Evolutionary conservation across 1,140 invertebrate species (phyloP).

Genomic region (Penaeus indicus): DNA sequence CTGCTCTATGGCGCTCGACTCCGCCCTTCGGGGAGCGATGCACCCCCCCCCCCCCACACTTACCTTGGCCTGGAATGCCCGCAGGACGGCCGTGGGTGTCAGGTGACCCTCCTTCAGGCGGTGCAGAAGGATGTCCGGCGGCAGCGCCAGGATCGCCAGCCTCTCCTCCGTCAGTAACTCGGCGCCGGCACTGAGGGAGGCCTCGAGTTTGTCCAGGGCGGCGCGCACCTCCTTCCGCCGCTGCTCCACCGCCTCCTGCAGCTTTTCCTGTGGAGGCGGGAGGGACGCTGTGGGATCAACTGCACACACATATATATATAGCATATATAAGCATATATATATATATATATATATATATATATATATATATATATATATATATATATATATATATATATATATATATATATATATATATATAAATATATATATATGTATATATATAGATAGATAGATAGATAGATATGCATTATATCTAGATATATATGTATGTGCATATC

Average conservation of each 20-base stretch:
- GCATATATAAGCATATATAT: too few relatives aligned
- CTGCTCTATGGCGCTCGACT: too few relatives aligned
- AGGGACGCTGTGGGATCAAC: background rate
- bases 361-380: too few relatives aligned
- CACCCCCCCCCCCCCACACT: too few relatives aligned
- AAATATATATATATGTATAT: too few relatives aligned
- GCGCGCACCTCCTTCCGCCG: slow-evolving; percentile 19
- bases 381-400: too few relatives aligned
- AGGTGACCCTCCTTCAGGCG: slow-evolving; percentile 60
- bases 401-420: too few relatives aligned
- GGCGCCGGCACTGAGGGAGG: slow-evolving; percentile 11
- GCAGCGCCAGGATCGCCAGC: slow-evolving; percentile 54
- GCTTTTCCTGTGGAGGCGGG: background rate
- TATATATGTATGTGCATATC: too few relatives aligned
- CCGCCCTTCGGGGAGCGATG: too few relatives aligned
- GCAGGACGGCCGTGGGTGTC: slow-evolving; percentile 64
- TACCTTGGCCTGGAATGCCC: slow-evolving; percentile 39
- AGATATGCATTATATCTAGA: too few relatives aligned
- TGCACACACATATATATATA: background rate
- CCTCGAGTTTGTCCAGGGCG: slow-evolving; percentile 31
- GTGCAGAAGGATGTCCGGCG: slow-evolving; percentile 56
- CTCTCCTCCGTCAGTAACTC: slow-evolving; percentile 50
- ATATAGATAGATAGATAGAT: too few relatives aligned
- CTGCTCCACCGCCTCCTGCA: background rate
- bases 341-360: too few relatives aligned